Base-by-base conservation (phyloP, 2,888 invertebrate species). In the Melanargia galathea region DNA sequence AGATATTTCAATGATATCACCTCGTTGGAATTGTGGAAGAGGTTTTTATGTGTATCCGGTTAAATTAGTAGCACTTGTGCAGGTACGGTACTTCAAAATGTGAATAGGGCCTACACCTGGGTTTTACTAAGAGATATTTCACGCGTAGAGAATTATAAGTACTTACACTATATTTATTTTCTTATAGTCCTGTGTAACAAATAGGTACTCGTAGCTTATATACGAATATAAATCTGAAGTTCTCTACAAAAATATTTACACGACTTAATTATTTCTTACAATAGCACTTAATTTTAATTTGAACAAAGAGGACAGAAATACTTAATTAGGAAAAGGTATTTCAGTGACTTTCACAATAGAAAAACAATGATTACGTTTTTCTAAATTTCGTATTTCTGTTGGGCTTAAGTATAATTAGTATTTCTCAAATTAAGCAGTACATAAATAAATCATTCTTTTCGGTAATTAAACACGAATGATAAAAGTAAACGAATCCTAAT, bases 41-140 rank as follows among this genome's bases (percentile, higher is more conserved):
- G 75, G 78, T 83, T 82, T 82, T 78, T 84, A 82, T 78, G 70
- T 75, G 74, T 79, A 81, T 90, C 90, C 89, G 86, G 86, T 84
- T 73, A 67, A 70, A 73, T 70, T 73, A 40, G 22, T 55, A 60
- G 35, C 38, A 52, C 49, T 64, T 56, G 57, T 57, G 45, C 24
- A 51, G 26, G 59, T 51, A 59, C 13, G 26, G 59, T 51, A 49
- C 59, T 56, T 49, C 7, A 64, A 6, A 58, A 55, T 45, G 13
- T 48, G 20, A 38, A 61, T 24, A 61, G 55, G 48, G 63, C 38
- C 45, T 57, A 52, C 66, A 66, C 62, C 66, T 68, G 64, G 57
- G 35, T 18, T 57, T 60, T 57, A 58, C 18, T 11, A 16, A 51
- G 13, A 46, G 40, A 22, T 11, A 48, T 58, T 40, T 43, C 18